Evolutionary conservation across 1,140 invertebrate genomes (phyloP), one percentile per base, ranked within the genome.

Genomic region (Leucophenga varia): DNA sequence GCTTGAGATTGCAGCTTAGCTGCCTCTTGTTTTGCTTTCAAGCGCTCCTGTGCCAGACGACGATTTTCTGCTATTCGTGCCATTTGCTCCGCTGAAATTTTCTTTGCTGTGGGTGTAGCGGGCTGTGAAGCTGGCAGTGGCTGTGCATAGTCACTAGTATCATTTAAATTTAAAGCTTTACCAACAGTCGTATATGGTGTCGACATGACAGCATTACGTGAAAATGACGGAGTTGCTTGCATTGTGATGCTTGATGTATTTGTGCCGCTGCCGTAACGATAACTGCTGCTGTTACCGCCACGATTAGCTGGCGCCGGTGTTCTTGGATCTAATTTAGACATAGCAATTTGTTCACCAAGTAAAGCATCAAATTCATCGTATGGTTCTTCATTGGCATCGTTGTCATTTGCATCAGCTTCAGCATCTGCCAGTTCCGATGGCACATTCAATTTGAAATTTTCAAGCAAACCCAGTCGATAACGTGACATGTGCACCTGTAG

Each of bases 381-480:
- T 1, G 71, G 57, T 44, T 74, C 73, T 3, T 64, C 55, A 19
- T 61, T 64, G 5, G 61, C 59, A 4, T 70, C 74, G 2, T 76
- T 64, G n/a, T 64, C 53, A 13, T 74, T 54, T 21, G 45, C 76
- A 17, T 60, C 55, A 2, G 64, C 34, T 20, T 43, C 52, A 39
- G 75, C 50, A 3, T 75, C 57, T 2, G 47, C 38, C 8, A 40
- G 18, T 2, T 60, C 55, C 0, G n/a, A n/a, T n/a, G 18, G 34
- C 10, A 52, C 39, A 13, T 59, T 47, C 3, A 42, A 5, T 2
- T 48, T 36, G 7, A 61, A 20, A 2, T 61, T 51, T 12, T 77
- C 61, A 3, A 84, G 67, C 76, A 86, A 81, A 12, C 82, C 84
- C n/a, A 80, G 52, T 35, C 85, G 77, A 52, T 86, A 85, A 52